A percentile compares a stretch with the other conserved stretches of the same genome.
Evolutionary conservation across 1,140 invertebrate genomes (phyloP).

Genomic region (Drosophila sucinea): DNA sequence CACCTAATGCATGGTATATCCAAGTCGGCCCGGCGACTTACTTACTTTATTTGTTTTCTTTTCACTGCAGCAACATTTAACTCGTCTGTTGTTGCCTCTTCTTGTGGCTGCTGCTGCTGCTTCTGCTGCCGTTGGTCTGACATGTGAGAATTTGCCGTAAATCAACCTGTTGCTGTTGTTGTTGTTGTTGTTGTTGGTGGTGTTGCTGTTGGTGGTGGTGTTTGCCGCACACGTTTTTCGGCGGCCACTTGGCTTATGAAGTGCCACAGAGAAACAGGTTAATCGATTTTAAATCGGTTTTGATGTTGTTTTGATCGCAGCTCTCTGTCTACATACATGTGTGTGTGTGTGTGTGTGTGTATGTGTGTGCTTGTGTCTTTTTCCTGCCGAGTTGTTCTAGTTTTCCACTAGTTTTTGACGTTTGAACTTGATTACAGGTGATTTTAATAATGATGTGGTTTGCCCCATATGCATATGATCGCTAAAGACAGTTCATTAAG

Average conservation of each 20-base stretch:
- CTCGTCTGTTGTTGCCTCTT: conserved; percentile 63
- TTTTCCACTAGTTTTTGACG: conserved; percentile 68
- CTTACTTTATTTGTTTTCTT: conserved; percentile 27
- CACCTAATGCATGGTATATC: no score
- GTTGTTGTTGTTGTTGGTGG: conserved; percentile 46
- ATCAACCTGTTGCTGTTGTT: conserved; percentile 50
- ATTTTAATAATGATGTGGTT: conserved; percentile 79
- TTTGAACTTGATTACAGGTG: conserved; percentile 80
- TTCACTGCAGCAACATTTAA: conserved; percentile 66
- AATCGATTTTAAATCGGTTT: conserved; percentile 83
- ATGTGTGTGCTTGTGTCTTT: conserved; percentile 60
- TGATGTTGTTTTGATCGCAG: conserved; percentile 79
- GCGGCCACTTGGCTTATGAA: conserved; percentile 70
- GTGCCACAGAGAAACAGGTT: conserved; percentile 77
- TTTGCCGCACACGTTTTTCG: conserved; percentile 64
- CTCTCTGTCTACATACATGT: not conserved
- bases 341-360: conserved; percentile 10
- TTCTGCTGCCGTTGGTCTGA: conserved; percentile 37
- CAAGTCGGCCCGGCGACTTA: no score
- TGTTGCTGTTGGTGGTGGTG: conserved; percentile 46
- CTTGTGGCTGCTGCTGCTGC: conserved; percentile 35
- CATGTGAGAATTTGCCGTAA: conserved; percentile 43
- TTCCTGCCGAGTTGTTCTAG: conserved; percentile 50
- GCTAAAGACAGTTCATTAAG: conserved; percentile 63
- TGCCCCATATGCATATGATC: conserved; percentile 54